These are phyloP conservation scores for Pegoplata infirma DNA, from an alignment of 2,888 invertebrate genomes.

Conservation along the genomic window DNA sequence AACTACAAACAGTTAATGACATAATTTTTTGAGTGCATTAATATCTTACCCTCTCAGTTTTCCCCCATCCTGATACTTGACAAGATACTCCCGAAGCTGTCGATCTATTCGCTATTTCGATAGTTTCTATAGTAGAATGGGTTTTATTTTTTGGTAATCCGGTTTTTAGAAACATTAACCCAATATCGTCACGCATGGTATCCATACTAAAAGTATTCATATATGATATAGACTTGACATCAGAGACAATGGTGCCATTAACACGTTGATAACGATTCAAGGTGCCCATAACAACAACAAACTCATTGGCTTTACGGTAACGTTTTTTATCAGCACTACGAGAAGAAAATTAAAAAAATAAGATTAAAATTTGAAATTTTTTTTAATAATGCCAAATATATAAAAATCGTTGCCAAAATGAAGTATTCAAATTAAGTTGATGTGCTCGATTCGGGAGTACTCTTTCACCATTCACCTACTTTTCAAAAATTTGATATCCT, in stretches of 20 bases:
- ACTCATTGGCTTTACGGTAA: constrained; percentile 72
- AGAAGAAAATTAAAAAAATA: neutral
- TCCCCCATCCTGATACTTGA: constrained; percentile 76
- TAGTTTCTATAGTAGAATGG: constrained; percentile 69
- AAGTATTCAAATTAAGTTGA: too few species aligned
- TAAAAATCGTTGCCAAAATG: too few species aligned
- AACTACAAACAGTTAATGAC: too few species aligned
- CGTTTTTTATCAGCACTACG: constrained; percentile 67
- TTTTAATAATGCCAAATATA: neutral
- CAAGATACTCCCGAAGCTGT: constrained; percentile 68
- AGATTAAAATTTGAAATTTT: neutral
- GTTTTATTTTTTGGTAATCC: constrained; percentile 67
- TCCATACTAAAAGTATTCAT: constrained; percentile 70
- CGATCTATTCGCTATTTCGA: constrained; percentile 64
- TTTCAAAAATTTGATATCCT: too few species aligned
- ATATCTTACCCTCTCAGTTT: constrained; percentile 69
- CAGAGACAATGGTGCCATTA: constrained; percentile 71
- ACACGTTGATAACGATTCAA: constrained; percentile 71
- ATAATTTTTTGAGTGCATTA: too few species aligned
- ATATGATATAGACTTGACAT: constrained; percentile 70
- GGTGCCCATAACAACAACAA: constrained; percentile 75
- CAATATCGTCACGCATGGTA: constrained; percentile 74
- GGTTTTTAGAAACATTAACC: constrained; percentile 70
- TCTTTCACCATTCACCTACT: too few species aligned
- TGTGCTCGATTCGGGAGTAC: too few species aligned